phyloP scores from a whole-genome alignment of 1,140 invertebrate genomes.

The Mya arenaria region DNA sequence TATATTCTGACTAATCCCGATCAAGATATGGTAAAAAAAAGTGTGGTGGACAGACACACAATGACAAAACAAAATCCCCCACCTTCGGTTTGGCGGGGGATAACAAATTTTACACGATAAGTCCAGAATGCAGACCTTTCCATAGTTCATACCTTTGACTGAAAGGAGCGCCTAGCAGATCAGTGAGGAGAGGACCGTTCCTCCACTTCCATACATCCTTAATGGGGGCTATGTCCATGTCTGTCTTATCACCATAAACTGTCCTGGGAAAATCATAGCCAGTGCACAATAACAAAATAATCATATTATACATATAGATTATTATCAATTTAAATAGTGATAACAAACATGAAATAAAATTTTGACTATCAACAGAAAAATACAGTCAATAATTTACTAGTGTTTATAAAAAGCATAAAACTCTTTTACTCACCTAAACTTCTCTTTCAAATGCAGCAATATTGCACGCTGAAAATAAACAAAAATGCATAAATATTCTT shows the following conservation, averaged over 20 bases:
- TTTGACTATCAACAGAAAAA: no score
- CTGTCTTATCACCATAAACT: conserved; percentile 60
- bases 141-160: conserved; percentile 77
- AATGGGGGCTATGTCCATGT: conserved; percentile 80
- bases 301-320: no score
- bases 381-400: no score
- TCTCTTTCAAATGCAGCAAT: conserved; percentile 63
- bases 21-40: not conserved
- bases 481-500: no score
- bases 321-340: no score
- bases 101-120: not conserved
- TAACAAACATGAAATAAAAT: no score
- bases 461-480: conserved; percentile 65
- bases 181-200: conserved; percentile 81
- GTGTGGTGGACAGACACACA: not conserved
- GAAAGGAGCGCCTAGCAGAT: conserved; percentile 80
- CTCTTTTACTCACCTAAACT: conserved; percentile 62
- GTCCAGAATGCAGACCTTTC: not conserved
- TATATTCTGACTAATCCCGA: not conserved
- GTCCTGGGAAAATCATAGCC: conserved; percentile 54
- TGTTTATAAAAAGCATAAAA: no score
- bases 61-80: not conserved
- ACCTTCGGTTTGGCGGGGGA: no score
- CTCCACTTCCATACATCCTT: conserved; percentile 88
- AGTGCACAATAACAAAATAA: no score